Evolutionary conservation across 2,888 invertebrate genomes (phyloP).

Genomic region (Torymus tubicola): DNA sequence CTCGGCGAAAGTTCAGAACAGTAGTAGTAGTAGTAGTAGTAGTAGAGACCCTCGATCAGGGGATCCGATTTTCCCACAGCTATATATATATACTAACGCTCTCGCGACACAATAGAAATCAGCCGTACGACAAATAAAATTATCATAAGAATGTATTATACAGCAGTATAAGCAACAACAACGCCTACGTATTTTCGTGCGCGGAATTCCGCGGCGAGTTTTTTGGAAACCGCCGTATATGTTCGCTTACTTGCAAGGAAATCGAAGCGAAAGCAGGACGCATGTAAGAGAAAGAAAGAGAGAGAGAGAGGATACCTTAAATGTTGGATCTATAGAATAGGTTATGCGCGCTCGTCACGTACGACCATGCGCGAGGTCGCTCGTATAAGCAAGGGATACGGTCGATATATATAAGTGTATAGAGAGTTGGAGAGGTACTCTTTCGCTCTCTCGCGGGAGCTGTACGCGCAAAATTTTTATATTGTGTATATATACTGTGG

Average conservation of each 20-base stretch:
- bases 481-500: not conserved
- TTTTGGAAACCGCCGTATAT: conserved; percentile 23
- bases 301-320: not conserved
- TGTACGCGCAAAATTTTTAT: conserved; percentile 49
- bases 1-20: not conserved
- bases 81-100: too few species aligned
- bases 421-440: not conserved
- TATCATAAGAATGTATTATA: conserved; percentile 37
- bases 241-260: not conserved
- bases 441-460: conserved; percentile 40
- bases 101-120: conserved; percentile 38
- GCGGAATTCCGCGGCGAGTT: conserved; percentile 19
- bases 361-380: not conserved
- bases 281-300: too few species aligned
- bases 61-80: conserved; percentile 5
- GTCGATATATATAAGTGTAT: not conserved
- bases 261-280: conserved; percentile 35
- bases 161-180: not conserved
- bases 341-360: conserved; percentile 29
- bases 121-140: conserved; percentile 37
- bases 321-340: conserved; percentile 36
- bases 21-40: too few species aligned
- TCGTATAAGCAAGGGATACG: not conserved
- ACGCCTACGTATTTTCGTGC: not conserved
- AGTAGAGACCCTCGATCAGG: not conserved